Evolutionary conservation across 2,797 vertebrate species (phyloP).

Genomic region (Yasuhikotakia modesta): DNA sequence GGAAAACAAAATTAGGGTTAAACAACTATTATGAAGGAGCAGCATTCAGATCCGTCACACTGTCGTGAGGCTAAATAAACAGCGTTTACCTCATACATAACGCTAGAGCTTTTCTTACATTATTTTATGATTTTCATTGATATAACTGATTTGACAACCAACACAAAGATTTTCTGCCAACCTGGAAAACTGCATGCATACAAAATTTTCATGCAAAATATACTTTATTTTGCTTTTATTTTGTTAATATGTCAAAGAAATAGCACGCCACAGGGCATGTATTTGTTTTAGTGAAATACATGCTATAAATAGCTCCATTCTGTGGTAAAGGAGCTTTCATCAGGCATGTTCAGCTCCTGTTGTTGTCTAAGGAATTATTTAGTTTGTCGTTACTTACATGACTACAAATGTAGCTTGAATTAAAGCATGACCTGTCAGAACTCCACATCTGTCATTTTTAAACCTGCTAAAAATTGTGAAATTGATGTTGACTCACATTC

Average conservation of each 20-base stretch:
- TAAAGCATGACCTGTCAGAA: constrained; percentile 37
- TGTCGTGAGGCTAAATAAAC: constrained; percentile 53
- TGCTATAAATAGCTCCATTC: constrained; percentile 51
- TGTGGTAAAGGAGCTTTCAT: constrained; percentile 36
- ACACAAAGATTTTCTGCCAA: constrained; percentile 29
- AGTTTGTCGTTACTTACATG: constrained; percentile 28
- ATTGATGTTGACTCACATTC: neutral
- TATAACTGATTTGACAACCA: constrained; percentile 48
- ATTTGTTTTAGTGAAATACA: constrained; percentile 48
- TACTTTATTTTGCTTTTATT: constrained; percentile 37
- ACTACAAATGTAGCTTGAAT: constrained; percentile 29
- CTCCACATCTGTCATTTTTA: constrained; percentile 42
- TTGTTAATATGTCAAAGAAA: constrained; percentile 52
- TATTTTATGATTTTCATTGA: constrained; percentile 56
- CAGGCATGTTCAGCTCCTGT: constrained; percentile 19
- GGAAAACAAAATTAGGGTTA: constrained; percentile 57
- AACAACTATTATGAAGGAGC: constrained; percentile 57
- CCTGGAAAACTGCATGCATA: constrained; percentile 19
- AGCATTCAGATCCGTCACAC: constrained; percentile 46
- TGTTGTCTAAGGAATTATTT: constrained; percentile 37
- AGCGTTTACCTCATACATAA: constrained; percentile 45
- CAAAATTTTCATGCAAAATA: constrained; percentile 51
- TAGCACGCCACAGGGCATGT: constrained; percentile 18
- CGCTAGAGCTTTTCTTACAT: constrained; percentile 13
- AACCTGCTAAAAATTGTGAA: constrained; percentile 15